Percentiles rank a stretch among this genome's conserved stretches.
phyloP scores from a whole-genome alignment of 2,113 vertebrate genomes.

The Cyprinus carpio region DNA sequence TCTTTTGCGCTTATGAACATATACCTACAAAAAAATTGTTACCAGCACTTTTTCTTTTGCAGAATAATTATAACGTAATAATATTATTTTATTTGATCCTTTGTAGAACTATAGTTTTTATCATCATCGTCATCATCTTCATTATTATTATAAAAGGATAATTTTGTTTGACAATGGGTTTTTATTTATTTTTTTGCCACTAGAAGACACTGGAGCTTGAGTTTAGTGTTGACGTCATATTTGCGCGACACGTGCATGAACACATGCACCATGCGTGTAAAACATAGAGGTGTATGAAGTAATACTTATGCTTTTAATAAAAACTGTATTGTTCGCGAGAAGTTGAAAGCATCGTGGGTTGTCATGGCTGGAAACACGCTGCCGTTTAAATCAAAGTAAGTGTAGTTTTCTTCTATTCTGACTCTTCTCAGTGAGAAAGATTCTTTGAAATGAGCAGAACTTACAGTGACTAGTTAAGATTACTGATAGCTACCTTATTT shows the following conservation, averaged over 20 bases:
- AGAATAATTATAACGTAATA: neutral
- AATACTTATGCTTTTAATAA: neutral
- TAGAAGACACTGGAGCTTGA: neutral
- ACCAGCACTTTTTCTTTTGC: neutral
- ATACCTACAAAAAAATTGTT: neutral
- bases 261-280: conserved; percentile 45
- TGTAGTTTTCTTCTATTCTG: neutral
- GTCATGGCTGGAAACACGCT: conserved; percentile 69
- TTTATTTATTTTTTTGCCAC: neutral
- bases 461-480: neutral
- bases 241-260: conserved; percentile 24
- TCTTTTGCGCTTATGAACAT: neutral
- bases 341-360: neutral
- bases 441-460: neutral
- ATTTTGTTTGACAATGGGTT: neutral
- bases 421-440: neutral
- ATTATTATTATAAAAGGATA: neutral
- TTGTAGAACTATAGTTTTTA: no score
- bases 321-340: neutral
- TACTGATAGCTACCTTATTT: neutral
- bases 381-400: conserved; percentile 79
- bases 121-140: no score
- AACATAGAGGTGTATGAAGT: neutral
- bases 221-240: conserved; percentile 28
- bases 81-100: no score